phyloP scores from a whole-genome alignment of 2,113 vertebrate genomes.

The Ceyx cyanopectus region DNA sequence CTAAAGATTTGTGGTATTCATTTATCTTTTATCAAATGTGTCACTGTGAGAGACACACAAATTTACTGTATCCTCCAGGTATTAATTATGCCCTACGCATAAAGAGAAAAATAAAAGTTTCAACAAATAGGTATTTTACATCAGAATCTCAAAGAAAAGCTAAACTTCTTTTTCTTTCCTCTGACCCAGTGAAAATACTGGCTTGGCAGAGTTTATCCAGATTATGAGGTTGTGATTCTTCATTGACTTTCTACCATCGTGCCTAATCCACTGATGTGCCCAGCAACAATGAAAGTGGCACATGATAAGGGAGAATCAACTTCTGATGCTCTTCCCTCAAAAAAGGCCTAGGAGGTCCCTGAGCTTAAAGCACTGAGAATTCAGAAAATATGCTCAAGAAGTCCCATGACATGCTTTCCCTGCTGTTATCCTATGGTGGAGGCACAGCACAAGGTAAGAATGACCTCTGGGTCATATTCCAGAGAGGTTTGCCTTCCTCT shows the following conservation, averaged over 20 bases:
- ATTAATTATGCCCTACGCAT: neutral
- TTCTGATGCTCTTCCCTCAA: neutral
- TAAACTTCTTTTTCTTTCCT: neutral
- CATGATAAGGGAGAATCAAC: accelerated
- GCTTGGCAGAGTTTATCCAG: neutral
- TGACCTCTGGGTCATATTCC: accelerated
- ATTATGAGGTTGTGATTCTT: neutral
- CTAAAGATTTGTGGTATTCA: constrained; percentile 36
- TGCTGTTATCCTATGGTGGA: neutral
- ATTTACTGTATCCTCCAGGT: neutral
- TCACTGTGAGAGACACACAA: neutral
- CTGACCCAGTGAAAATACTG: neutral
- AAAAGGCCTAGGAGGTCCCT: neutral
- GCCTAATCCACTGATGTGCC: neutral
- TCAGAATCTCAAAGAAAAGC: neutral
- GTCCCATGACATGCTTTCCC: neutral
- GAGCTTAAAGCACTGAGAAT: neutral
- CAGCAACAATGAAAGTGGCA: neutral
- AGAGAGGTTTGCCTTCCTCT: neutral
- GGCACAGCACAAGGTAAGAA: neutral
- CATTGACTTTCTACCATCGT: neutral
- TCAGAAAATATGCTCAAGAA: neutral
- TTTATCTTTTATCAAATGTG: constrained; percentile 10
- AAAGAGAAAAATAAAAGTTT: neutral
- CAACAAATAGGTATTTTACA: neutral